A percentile compares a stretch with the other conserved stretches of the same genome.
These are phyloP conservation scores for Silvanus unidentatus DNA, from an alignment of 2,888 invertebrate genomes.

Conservation along the genomic window DNA sequence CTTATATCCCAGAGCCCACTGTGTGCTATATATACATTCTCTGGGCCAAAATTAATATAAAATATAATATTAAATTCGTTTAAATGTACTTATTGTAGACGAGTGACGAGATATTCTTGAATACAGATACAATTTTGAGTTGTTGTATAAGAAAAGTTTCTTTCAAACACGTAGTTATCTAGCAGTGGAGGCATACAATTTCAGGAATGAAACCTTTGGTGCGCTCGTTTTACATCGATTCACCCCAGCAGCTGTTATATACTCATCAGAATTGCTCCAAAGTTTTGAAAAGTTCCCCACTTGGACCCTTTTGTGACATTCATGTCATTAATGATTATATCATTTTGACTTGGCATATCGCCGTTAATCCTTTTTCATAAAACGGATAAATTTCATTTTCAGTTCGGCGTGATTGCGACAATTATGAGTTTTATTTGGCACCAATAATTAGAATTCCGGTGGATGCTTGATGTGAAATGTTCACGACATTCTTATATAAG, in stretches of 20 bases:
- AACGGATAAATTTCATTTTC: conserved; percentile 1
- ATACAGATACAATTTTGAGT: conserved; percentile 8
- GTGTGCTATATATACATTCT: too few relatives aligned
- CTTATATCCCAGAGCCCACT: background rate
- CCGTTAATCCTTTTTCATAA: conserved; percentile 28
- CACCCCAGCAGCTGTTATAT: conserved; percentile 39
- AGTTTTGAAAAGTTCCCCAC: conserved; percentile 37
- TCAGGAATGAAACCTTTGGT: conserved; percentile 23
- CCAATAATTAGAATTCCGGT: background rate
- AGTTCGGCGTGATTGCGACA: background rate
- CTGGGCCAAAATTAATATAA: too few relatives aligned
- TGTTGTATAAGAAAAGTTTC: conserved; percentile 21
- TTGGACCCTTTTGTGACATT: conserved; percentile 32
- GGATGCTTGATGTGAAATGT: too few relatives aligned
- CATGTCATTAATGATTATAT: conserved; percentile 35
- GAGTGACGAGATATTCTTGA: too few relatives aligned
- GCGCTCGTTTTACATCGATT: conserved; percentile 37
- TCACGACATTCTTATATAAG: too few relatives aligned
- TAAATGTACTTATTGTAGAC: too few relatives aligned
- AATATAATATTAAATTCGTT: too few relatives aligned
- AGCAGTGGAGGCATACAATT: conserved; percentile 23
- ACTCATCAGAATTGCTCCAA: conserved; percentile 35
- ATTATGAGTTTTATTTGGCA: conserved; percentile 3
- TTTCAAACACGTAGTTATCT: conserved; percentile 26
- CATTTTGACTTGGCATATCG: conserved; percentile 31